Percentiles rank a stretch among this genome's conserved stretches.
Conservation (phyloP, 2,888 invertebrate species). For the Cerceris rybyensis region DNA sequence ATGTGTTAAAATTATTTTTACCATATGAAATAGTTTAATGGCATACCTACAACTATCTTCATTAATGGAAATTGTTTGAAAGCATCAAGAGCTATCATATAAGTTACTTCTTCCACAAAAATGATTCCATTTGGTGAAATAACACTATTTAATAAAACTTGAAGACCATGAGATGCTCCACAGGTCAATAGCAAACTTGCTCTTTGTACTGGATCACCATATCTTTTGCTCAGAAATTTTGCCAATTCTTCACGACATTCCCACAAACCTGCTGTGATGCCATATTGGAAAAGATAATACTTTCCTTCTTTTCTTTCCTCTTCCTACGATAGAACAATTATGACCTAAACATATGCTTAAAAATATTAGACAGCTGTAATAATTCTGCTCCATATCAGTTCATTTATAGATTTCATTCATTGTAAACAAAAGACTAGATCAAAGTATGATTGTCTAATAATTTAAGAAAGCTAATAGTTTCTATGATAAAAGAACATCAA, state of each 20-base stretch:
- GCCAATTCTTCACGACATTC: slow-evolving; percentile 82
- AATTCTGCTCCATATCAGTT: too few species aligned
- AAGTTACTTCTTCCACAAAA: slow-evolving; percentile 86
- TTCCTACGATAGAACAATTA: slow-evolving; percentile 65
- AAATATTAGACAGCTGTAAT: too few species aligned
- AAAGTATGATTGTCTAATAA: too few species aligned
- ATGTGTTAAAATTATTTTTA: too few species aligned
- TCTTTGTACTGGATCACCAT: slow-evolving; percentile 81
- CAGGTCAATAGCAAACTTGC: slow-evolving; percentile 84
- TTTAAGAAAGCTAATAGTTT: too few species aligned
- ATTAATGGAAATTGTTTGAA: slow-evolving; percentile 84
- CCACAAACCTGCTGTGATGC: slow-evolving; percentile 82
- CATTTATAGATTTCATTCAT: too few species aligned
- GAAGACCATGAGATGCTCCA: slow-evolving; percentile 85
- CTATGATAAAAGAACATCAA: too few species aligned
- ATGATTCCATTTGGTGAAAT: slow-evolving; percentile 83
- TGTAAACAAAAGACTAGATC: too few species aligned
- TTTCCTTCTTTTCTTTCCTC: slow-evolving; percentile 77
- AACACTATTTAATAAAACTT: slow-evolving; percentile 83
- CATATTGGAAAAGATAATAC: slow-evolving; percentile 83
- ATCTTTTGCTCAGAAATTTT: slow-evolving; percentile 81
- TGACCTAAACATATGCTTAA: neutral
- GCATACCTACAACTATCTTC: slow-evolving; percentile 82
- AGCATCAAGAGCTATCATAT: slow-evolving; percentile 84
- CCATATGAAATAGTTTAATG: too few species aligned